A percentile compares a stretch with the other conserved stretches of the same genome.
Conservation (phyloP, 2,888 invertebrate genomes). For the Drosophila yooni region DNA sequence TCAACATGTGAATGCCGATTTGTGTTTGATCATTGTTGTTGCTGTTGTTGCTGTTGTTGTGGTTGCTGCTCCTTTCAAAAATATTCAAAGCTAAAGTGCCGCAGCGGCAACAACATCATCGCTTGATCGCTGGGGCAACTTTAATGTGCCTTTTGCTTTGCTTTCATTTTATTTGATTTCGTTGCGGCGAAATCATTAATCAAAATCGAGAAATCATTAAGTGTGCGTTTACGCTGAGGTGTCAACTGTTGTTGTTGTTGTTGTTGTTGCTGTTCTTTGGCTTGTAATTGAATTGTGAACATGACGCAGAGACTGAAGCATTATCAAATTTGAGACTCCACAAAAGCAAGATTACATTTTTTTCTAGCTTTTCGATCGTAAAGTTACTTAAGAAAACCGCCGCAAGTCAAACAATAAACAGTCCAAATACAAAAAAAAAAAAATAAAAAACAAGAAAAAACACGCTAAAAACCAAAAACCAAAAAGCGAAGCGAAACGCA, state of each 20-base stretch:
- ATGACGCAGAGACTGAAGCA: conserved; percentile 35
- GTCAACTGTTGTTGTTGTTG: conserved; percentile 52
- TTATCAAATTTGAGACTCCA: conserved; percentile 21
- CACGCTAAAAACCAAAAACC: conserved; percentile 1
- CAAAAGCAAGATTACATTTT: conserved; percentile 61
- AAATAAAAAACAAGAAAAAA: conserved; percentile 6
- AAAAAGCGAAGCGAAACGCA: conserved; percentile 52
- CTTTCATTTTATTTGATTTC: conserved; percentile 52
- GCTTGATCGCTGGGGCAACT: conserved; percentile 39
- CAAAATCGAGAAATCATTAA: conserved; percentile 76
- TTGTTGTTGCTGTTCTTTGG: conserved; percentile 56
- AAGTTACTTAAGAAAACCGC: conserved; percentile 47
- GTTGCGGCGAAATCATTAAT: conserved; percentile 65
- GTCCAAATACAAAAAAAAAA: conserved; percentile 3
- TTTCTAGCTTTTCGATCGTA: conserved; percentile 12
- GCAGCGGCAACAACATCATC: conserved; percentile 42
- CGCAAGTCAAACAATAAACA: conserved; percentile 32
- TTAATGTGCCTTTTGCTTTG: conserved; percentile 37
- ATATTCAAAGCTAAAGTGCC: conserved; percentile 72
- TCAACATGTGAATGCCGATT: conserved; percentile 3
- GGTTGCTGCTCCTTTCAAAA: conserved; percentile 46
- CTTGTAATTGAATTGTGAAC: conserved; percentile 79
- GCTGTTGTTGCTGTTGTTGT: neutral
- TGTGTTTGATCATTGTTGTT: conserved; percentile 1
- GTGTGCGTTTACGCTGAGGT: conserved; percentile 62